Base-by-base conservation (phyloP, 1,140 invertebrate species). In the Hylaeus anthracinus region DNA sequence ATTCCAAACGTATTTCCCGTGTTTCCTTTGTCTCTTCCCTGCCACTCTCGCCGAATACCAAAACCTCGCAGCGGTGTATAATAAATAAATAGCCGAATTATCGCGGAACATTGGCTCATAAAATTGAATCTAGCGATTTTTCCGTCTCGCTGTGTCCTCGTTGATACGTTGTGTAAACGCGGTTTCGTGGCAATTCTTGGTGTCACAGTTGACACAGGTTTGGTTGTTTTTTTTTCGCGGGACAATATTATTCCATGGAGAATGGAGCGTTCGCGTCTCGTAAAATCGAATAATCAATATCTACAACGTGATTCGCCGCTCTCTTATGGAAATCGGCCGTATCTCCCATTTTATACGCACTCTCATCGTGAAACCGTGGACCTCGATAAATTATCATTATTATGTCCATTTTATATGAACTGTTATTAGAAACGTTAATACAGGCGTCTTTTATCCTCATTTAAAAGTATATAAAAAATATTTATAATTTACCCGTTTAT, bases 281-380 rank as follows among this genome's bases (percentile, higher is more conserved):
- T 77, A 78, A 85, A 85, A 63, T 81, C 73, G 73, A 78, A 70
- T 81, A 85, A 86, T 84, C 84, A 45, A 85, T 86, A 85, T 73
- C 83, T 61, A 70, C 55, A 55, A 51, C 72, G 39, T 51, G 79
- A 85, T 86, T 72, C 83, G 65, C 66, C 64, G 63, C 55, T 79
- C 60, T 77, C 74, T 85, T 85, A 86, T 82, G 84, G 70, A 82
- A 82, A 78, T 78, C 51, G 83, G 39, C 70, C 41, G 15, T 66
- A 65, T 26, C 39, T 58, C 58, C 72, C 74, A 83, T 80, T 41
- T 5, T 41, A n/a, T 39, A 39, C n/a, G 37, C 76, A 76, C 75
- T 74, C 75, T 53, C 6, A 65, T 71, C 60, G 8, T 41, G 60
- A 66, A 66, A 71, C 53, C 70, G 37, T 14, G 60, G 58, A 26